Evolutionary conservation across 1,140 invertebrate genomes (phyloP), one percentile per base, ranked within the genome.

Genomic region (Lerema accius): DNA sequence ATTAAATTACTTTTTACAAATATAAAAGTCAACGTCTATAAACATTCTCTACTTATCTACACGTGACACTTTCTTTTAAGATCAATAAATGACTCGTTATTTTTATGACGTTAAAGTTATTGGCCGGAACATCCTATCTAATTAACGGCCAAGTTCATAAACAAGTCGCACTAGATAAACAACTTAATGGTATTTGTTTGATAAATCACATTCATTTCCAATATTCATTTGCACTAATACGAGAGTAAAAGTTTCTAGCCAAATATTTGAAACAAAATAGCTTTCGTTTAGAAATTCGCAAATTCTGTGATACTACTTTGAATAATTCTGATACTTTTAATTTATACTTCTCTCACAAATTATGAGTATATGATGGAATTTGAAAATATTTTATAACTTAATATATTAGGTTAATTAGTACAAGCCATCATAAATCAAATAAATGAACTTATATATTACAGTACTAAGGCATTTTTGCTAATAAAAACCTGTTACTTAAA

Each of bases 271-370:
- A 35, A 4, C 6, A 9, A 37, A 9, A 28, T 13, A 0, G 19
- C 17, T 53, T 53, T 43, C 51, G 39, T 26, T 55, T 55, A 43
- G 51, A 55, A 55, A 55, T 55, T 55, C 19, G 51, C 35, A 40
- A 19, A n/a, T 14, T 37, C 32, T n/a, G 39, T n/a, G 32, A 39
- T 40, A 40, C 15, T 35, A 14, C 16, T 23, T 32, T 32, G 3
- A 32, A 32, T 32, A 32, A 32, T 32, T 4, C 28, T 4, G 9
- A 32, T 4, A 32, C 9, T 32, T 32, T 32, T 32, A 7, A 32
- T 32, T 32, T 7, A 32, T 32, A 32, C 7, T 32, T 32, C 28
- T 7, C 9, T 32, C 4, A 1, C 28, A 32, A 32, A 7, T 32
- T 32, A 32, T 32, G 3, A 4, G 28, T 3, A 32, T 9, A 9